Percentiles rank a stretch among this genome's conserved stretches.
Conservation (phyloP, 2,888 invertebrate species). For the Aquatica leii region DNA sequence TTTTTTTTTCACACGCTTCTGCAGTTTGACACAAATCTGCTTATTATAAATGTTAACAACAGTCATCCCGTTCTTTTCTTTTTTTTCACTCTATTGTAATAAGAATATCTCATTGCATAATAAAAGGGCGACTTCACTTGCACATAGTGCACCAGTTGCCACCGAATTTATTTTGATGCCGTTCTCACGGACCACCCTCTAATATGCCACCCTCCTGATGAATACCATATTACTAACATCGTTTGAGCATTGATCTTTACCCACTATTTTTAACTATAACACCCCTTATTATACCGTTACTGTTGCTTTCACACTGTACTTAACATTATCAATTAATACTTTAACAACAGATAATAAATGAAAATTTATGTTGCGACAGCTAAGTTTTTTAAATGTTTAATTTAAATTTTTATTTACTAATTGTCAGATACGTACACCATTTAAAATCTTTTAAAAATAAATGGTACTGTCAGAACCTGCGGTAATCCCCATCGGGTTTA, state of each 20-base stretch:
- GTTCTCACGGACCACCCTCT: slow-evolving; percentile 38
- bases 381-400: no score
- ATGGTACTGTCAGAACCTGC: no score
- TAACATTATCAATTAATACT: slow-evolving; percentile 29
- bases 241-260: slow-evolving; percentile 26
- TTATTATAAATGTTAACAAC: slow-evolving; percentile 1
- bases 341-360: slow-evolving; percentile 1
- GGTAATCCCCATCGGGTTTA: slow-evolving; percentile 1
- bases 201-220: slow-evolving; percentile 26
- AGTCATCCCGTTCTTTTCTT: no score
- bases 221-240: slow-evolving; percentile 24
- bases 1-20: slow-evolving; percentile 4
- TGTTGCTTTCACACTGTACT: slow-evolving; percentile 30
- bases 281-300: slow-evolving; percentile 26
- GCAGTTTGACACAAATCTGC: neutral
- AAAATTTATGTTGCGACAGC: slow-evolving; percentile 13
- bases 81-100: slow-evolving; percentile 26
- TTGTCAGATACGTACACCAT: no score
- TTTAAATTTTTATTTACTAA: no score
- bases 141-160: slow-evolving; percentile 32
- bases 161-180: slow-evolving; percentile 26
- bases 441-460: no score
- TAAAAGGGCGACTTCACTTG: slow-evolving; percentile 30
- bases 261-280: slow-evolving; percentile 24
- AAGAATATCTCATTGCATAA: slow-evolving; percentile 28